phyloP scores from a whole-genome alignment of 1,140 invertebrate species.

The Eupristina koningsbergeri region DNA sequence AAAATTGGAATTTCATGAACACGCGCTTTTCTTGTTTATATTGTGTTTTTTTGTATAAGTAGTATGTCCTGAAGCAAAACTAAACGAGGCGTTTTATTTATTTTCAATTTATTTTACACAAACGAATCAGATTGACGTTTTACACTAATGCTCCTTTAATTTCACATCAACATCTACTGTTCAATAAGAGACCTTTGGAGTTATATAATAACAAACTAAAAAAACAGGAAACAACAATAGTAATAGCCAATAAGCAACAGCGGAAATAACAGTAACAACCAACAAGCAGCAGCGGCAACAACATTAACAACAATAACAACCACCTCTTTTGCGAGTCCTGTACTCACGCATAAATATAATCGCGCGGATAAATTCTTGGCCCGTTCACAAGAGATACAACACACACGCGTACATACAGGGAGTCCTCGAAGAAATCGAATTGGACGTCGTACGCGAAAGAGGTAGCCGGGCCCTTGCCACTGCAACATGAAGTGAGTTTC shows the following conservation, averaged over 20 bases:
- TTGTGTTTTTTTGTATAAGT: neutral
- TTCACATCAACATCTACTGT: neutral
- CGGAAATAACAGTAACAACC: too few relatives aligned
- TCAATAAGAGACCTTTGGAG: neutral
- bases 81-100: neutral
- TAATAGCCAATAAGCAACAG: too few relatives aligned
- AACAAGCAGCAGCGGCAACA: neutral
- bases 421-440: neutral
- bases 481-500: neutral
- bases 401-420: slow-evolving; percentile 7
- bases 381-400: slow-evolving; percentile 19
- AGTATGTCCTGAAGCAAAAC: neutral
- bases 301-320: neutral
- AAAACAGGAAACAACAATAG: too few relatives aligned
- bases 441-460: neutral
- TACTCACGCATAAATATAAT: neutral
- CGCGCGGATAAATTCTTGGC: slow-evolving; percentile 17
- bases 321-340: neutral
- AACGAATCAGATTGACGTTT: slow-evolving; percentile 23
- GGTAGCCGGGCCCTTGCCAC: too few relatives aligned
- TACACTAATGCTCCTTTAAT: neutral
- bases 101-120: slow-evolving; percentile 27
- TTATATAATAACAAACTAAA: neutral
- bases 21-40: neutral
- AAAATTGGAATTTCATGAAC: slow-evolving; percentile 36